A percentile compares a stretch with the other conserved stretches of the same genome.
These are phyloP conservation scores for Forbesichthys agassizii DNA, from an alignment of 2,113 vertebrate species.

Conservation along the genomic window DNA sequence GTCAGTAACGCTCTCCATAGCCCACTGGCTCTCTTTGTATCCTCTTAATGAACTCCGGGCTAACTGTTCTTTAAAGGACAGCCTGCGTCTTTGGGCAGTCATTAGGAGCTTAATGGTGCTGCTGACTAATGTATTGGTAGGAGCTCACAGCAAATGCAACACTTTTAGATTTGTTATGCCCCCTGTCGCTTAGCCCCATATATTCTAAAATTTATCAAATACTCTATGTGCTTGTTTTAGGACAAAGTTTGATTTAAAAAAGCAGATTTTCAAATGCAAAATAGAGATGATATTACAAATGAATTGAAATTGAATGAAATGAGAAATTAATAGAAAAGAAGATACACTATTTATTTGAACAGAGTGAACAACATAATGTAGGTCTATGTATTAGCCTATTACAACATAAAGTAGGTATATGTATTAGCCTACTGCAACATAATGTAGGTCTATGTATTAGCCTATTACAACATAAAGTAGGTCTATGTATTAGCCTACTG, in stretches of 20 bases:
- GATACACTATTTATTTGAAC: no score
- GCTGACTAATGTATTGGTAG: conserved; percentile 75
- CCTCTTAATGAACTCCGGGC: conserved; percentile 79
- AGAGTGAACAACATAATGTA: no score
- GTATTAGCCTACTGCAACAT: no score
- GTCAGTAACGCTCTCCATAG: conserved; percentile 55
- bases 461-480: no score
- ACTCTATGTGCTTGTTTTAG: background rate
- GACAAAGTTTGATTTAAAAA: background rate
- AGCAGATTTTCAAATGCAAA: background rate
- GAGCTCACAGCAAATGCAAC: conserved; percentile 50
- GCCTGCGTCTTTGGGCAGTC: conserved; percentile 61
- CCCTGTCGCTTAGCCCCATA: background rate
- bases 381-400: no score
- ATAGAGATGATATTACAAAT: background rate
- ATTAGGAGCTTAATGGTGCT: conserved; percentile 74
- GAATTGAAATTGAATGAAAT: background rate
- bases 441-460: no score
- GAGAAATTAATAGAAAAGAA: background rate
- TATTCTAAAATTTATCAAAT: background rate
- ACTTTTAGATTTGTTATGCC: conserved; percentile 36
- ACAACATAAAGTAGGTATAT: no score
- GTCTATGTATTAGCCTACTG: no score
- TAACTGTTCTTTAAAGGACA: conserved; percentile 76
- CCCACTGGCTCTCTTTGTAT: conserved; percentile 78